Base-by-base conservation (phyloP, 1,140 invertebrate species). In the Zaprionus kolodkinae region DNA sequence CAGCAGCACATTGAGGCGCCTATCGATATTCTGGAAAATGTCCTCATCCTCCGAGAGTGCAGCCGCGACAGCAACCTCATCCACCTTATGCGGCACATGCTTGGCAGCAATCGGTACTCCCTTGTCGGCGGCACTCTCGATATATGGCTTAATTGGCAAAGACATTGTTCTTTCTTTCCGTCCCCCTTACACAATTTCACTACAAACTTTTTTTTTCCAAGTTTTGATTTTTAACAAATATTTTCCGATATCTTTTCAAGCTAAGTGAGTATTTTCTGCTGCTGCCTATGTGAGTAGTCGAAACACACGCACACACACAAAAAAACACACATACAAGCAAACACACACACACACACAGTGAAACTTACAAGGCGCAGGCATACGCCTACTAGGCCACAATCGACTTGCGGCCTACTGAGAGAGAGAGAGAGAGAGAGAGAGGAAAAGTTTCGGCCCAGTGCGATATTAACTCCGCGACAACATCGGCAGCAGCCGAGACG, bases 401-500 rank as follows among this genome's bases (percentile, higher is more conserved):
- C 27, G 27, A 6, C 27, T 30, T 30, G 25, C 13, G 33, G 45
- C 45, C 45, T 61, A 40, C 13, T 36, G 36, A 21, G 21, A 21
- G 21, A 21, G 21, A 21, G 21, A 21, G 21, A 21, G 21, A 21
- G 21, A 21, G 21, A 21, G 21, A 21, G 21, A 21, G 45, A 59
- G 63, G 30, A 54, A 40, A 25, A 30, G 35, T n/a, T 21, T 40
- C 10, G n/a, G 12, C 25, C 5, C 21, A 56, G n/a, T 48, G 40
- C 40, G 40, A 45, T 45, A 45, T 15, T 15, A 45, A 45, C 40
- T 45, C 40, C 40, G 40, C 6, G 60, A 54, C 48, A 62, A 38
- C 57, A 75, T 48, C 52, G 35, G 57, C 64, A 69, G 66, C 76
- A 73, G 68, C 63, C 77, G 76, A 78, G 63, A 64, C 61, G 55